phyloP scores from a whole-genome alignment of 2,888 invertebrate species.

The Luffia ferchaultella region DNA sequence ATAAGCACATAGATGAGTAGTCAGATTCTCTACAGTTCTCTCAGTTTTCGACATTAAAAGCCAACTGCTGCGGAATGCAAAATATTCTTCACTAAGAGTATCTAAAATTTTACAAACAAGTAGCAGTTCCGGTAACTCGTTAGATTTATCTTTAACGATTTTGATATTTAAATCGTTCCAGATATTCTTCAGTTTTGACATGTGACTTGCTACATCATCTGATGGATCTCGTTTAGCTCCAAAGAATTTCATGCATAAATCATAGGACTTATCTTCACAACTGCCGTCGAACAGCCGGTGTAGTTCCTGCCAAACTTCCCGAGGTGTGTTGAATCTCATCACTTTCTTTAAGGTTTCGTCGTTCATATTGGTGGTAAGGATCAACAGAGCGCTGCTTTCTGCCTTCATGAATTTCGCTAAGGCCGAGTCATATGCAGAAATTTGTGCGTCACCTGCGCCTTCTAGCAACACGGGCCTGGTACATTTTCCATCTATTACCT shows the following conservation, averaged over 20 bases:
- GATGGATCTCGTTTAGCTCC: conserved; percentile 1
- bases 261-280: not conserved
- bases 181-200: not conserved
- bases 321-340: conserved; percentile 1
- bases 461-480: not conserved
- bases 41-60: conserved; percentile 4
- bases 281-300: conserved; percentile 2
- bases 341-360: conserved; percentile 1
- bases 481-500: not conserved
- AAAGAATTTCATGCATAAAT: conserved; percentile 5
- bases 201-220: not conserved
- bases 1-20: conserved; percentile 7
- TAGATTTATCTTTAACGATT: not conserved
- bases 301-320: conserved; percentile 1
- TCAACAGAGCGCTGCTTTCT: not conserved
- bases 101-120: conserved; percentile 7
- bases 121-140: conserved; percentile 5
- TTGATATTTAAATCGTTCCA: conserved; percentile 1
- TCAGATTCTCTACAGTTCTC: conserved; percentile 4
- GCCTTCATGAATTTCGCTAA: not conserved
- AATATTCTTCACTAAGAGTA: conserved; percentile 6
- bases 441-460: not conserved
- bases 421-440: not conserved
- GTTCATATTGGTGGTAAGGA: not conserved
- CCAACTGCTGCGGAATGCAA: conserved; percentile 7